A percentile compares a stretch with the other conserved stretches of the same genome.
phyloP scores from a whole-genome alignment of 2,113 vertebrate species.

The Puma concolor region DNA sequence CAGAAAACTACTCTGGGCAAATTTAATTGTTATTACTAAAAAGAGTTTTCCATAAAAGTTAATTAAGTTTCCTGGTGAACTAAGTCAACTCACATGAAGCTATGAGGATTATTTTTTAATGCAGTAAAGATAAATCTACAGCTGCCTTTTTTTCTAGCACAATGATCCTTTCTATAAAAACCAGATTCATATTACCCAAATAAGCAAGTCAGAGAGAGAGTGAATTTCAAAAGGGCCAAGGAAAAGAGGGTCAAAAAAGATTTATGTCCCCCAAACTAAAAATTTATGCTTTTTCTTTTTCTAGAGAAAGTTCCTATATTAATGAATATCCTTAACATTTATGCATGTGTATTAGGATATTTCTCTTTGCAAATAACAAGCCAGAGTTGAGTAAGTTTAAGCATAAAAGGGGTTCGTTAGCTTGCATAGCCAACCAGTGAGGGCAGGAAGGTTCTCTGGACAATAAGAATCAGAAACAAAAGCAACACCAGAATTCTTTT shows the following conservation, averaged over 20 bases:
- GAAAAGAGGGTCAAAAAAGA: background rate
- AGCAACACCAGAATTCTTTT: background rate
- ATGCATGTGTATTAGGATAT: background rate
- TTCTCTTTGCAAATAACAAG: background rate
- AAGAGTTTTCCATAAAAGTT: background rate
- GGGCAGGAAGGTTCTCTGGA: background rate
- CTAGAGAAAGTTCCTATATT: background rate
- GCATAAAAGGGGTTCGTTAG: background rate
- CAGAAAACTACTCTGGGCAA: background rate
- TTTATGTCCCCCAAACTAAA: background rate
- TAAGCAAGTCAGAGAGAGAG: background rate
- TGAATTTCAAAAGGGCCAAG: background rate
- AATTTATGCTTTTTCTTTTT: background rate
- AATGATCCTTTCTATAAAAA: background rate
- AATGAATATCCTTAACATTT: background rate
- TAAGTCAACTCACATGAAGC: background rate
- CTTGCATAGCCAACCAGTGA: background rate
- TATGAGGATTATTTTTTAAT: background rate
- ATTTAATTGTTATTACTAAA: background rate
- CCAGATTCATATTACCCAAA: background rate
- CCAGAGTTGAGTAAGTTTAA: background rate
- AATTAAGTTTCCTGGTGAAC: background rate
- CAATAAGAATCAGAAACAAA: background rate
- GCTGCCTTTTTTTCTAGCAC: background rate
- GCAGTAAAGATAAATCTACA: background rate